Evolutionary conservation across 2,797 vertebrate species (phyloP).

Genomic region (Clamator glandarius): DNA sequence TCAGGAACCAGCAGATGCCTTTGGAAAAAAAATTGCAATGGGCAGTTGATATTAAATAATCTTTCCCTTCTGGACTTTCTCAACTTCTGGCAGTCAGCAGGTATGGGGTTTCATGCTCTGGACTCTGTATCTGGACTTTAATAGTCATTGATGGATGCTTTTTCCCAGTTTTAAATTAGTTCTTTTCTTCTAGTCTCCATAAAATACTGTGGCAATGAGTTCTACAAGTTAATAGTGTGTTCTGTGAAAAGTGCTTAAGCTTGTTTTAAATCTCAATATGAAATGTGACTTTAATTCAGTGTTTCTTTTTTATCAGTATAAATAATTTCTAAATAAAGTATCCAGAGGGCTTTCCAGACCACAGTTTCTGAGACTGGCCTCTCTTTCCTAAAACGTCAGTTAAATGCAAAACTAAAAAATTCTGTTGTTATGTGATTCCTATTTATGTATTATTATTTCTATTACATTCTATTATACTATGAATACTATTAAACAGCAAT

Average conservation of each 20-base stretch:
- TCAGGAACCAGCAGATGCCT: not conserved
- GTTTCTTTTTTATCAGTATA: not conserved
- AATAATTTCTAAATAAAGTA: not conserved
- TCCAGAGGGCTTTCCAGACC: not conserved
- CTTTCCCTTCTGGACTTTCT: slow-evolving; percentile 45
- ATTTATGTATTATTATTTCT: not conserved
- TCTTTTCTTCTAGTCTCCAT: not conserved
- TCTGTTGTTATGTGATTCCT: not conserved
- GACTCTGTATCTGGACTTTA: slow-evolving; percentile 41
- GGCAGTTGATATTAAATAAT: slow-evolving; percentile 11
- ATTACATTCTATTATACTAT: not conserved
- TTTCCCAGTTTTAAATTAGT: slow-evolving; percentile 39
- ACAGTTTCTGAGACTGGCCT: not conserved
- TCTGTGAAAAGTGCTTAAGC: not conserved
- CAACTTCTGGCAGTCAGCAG: slow-evolving; percentile 24
- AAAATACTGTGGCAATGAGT: slow-evolving; percentile 38
- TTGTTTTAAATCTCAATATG: slow-evolving; percentile 5
- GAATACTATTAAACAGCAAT: not conserved
- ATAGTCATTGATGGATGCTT: not conserved
- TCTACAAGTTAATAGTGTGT: not conserved
- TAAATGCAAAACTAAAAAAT: not conserved
- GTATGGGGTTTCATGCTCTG: slow-evolving; percentile 53
- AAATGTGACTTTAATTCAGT: not conserved
- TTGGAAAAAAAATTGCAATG: not conserved
- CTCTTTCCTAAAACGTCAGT: not conserved